These are phyloP conservation scores for Harpagifer antarcticus DNA, from an alignment of 2,797 vertebrate genomes.

Conservation along the genomic window DNA sequence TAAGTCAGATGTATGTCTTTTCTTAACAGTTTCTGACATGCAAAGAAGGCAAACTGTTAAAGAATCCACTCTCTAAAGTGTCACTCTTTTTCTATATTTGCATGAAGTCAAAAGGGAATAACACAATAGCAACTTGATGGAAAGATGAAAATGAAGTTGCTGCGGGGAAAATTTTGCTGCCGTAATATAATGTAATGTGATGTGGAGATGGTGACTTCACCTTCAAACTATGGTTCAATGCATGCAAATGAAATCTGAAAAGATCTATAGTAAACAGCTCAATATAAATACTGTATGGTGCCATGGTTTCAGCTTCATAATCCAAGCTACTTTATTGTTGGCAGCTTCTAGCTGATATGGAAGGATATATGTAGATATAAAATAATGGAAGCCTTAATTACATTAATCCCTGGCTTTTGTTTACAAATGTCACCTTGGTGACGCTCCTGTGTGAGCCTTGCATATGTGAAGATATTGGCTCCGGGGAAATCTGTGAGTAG, in stretches of 20 bases:
- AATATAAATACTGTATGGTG: background rate
- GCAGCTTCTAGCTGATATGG: background rate
- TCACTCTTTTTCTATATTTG: background rate
- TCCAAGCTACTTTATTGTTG: slow-evolving; percentile 15
- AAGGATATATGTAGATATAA: background rate
- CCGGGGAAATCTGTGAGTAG: slow-evolving; percentile 57
- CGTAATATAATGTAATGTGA: background rate
- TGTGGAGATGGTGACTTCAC: background rate
- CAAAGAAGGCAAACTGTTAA: background rate
- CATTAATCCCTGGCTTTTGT: slow-evolving; percentile 52
- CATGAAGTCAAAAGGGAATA: background rate
- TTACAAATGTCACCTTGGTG: slow-evolving; percentile 68
- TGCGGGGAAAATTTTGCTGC: background rate
- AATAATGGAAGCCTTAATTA: slow-evolving; percentile 37
- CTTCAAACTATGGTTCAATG: background rate
- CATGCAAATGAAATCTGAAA: background rate
- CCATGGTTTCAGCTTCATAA: background rate
- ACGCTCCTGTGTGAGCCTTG: slow-evolving; percentile 45
- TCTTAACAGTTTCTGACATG: background rate
- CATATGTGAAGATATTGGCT: slow-evolving; percentile 61
- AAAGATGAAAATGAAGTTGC: background rate
- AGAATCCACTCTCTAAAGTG: background rate
- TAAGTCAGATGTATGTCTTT: background rate
- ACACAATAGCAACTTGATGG: background rate
- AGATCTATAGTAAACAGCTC: background rate